Evolutionary conservation across 2,888 invertebrate genomes (phyloP), one percentile per base, ranked within the genome.

Genomic region (Thera britannica): DNA sequence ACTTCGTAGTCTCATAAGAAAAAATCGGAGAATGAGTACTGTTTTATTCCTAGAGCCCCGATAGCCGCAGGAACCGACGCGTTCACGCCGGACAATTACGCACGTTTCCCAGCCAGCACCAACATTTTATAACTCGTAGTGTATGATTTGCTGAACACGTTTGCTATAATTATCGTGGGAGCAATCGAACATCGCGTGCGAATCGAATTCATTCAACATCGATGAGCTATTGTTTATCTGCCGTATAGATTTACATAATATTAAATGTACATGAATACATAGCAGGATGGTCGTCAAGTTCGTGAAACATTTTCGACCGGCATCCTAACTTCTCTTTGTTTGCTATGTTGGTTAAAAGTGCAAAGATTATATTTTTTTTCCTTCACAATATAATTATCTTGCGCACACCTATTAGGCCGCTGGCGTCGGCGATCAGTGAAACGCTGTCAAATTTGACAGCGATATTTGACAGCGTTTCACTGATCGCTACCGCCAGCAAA

Each of bases 31-130:
- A 84, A 87, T 87, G 86, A 85, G 63, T 81, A 83, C 83, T 82
- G 83, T 83, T 81, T 80, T 88, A 88, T 90, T 87, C 87, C 82
- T 88, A 89, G 90, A 57, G 86, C 71, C 78, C 77, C 34, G 52
- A 52, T 34, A 82, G 88, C 87, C 88, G 83, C 89, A 89, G 90
- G 89, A 88, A 87, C 84, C 79, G 87, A 88, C 90, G 88, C 92
- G 91, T 92, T 92, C 92, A 86, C 88, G 89, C 78, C 86, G 89
- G 90, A 88, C 89, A 92, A 92, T 92, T 92, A 92, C 90, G 87
- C 88, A 87, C 88, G 89, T 87, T 89, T 90, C 88, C 89, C 90
- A 54, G 57, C 57, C 44, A 41, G 52, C 9, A 56, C 36, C 55
- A 90, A 63, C 89, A 87, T 91, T 92, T 91, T 89, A 91, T 90